phyloP scores from a whole-genome alignment of 2,888 invertebrate species.

The Drosophila kanekoi region DNA sequence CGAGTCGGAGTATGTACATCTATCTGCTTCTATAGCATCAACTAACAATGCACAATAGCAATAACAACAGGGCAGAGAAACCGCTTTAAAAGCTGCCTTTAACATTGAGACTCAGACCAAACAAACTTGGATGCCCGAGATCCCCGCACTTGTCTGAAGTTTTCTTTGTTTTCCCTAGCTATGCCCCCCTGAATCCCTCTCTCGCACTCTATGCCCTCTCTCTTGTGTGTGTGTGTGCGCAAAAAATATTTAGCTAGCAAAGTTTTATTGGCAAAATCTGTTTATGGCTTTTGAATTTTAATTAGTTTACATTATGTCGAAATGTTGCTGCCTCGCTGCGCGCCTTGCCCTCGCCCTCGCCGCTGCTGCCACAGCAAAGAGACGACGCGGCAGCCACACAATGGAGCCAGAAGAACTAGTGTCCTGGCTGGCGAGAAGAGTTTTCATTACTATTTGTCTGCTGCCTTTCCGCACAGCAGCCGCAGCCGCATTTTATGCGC shows the following conservation, averaged over 20 bases:
- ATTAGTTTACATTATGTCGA: conserved; percentile 83
- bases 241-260: conserved; percentile 82
- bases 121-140: conserved; percentile 58
- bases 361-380: background rate
- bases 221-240: conserved; percentile 39
- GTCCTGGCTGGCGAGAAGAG: conserved; percentile 65
- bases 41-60: conserved; percentile 63
- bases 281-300: conserved; percentile 85
- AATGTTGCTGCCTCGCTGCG: conserved; percentile 65
- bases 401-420: conserved; percentile 63
- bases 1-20: conserved; percentile 14
- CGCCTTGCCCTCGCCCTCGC: conserved; percentile 1
- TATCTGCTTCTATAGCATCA: conserved; percentile 56
- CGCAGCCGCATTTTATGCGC: conserved; percentile 81
- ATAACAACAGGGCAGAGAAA: conserved; percentile 37
- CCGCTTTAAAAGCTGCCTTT: conserved; percentile 67
- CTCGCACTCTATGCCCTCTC: background rate
- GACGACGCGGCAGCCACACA: conserved; percentile 44
- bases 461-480: conserved; percentile 80
- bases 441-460: conserved; percentile 81
- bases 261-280: conserved; percentile 85
- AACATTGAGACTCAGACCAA: conserved; percentile 47
- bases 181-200: background rate
- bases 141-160: conserved; percentile 60
- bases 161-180: conserved; percentile 69